Evolutionary conservation across 2,797 vertebrate genomes (phyloP).

Genomic region (Phrynocephalus vlangalii): DNA sequence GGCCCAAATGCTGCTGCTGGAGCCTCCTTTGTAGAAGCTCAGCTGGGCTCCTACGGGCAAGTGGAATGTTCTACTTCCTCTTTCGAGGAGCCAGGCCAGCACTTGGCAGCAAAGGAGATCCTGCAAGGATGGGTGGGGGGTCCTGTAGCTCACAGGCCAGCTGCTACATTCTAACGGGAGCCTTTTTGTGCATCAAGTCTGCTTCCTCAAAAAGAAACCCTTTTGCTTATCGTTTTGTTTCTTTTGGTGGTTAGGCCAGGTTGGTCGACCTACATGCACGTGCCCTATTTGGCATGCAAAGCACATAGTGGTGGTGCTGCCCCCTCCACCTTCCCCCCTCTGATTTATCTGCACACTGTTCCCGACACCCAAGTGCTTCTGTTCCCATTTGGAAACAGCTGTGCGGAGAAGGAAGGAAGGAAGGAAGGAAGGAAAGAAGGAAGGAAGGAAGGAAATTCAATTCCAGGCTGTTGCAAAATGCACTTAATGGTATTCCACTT

Average conservation of each 20-base stretch:
- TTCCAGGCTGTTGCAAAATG: neutral
- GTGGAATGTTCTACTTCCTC: neutral
- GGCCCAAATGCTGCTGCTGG: rapidly evolving
- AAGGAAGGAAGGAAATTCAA: neutral
- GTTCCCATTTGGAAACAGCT: neutral
- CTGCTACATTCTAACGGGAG: no score
- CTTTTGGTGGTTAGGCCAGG: neutral
- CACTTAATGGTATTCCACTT: no score
- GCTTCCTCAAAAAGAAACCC: no score
- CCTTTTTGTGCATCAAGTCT: no score
- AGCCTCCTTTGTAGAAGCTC: no score
- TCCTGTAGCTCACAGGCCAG: no score
- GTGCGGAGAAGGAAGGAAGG: neutral
- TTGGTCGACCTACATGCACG: no score
- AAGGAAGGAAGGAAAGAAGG: no score
- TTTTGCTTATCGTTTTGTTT: neutral
- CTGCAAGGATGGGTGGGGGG: neutral
- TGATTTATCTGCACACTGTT: neutral
- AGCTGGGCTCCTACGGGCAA: no score
- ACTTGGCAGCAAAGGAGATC: neutral
- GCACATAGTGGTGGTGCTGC: no score
- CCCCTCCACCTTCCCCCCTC: neutral
- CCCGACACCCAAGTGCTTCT: neutral
- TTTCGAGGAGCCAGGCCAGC: no score
- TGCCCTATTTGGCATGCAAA: no score